A percentile compares a stretch with the other conserved stretches of the same genome.
These are phyloP conservation scores for Tauraco erythrolophus DNA, from an alignment of 2,113 vertebrate genomes.

Conservation along the genomic window DNA sequence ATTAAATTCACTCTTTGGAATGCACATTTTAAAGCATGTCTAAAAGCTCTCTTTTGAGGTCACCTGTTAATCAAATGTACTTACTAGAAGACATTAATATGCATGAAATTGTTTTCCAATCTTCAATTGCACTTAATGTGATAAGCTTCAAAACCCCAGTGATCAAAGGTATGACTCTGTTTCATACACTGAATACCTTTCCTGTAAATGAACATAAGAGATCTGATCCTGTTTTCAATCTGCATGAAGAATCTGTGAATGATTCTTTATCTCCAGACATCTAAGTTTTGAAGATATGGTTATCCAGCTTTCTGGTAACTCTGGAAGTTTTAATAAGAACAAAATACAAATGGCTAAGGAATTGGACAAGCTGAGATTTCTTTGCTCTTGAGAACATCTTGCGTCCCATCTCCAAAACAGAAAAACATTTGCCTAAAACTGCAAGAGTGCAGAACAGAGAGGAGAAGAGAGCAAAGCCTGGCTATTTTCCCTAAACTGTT, in stretches of 20 bases:
- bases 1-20: background rate
- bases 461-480: background rate
- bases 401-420: background rate
- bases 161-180: background rate
- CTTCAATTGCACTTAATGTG: background rate
- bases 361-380: background rate
- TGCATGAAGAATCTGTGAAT: background rate
- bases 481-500: background rate
- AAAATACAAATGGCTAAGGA: background rate
- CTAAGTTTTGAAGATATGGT: background rate
- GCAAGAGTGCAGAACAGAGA: background rate
- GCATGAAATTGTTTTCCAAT: background rate
- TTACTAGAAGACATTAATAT: background rate
- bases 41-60: background rate
- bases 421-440: background rate
- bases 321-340: background rate
- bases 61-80: background rate
- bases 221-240: background rate
- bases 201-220: background rate
- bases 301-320: background rate
- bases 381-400: background rate
- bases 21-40: background rate
- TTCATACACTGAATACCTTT: background rate
- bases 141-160: background rate
- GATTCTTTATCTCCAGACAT: background rate